Percentiles rank a stretch among this genome's conserved stretches.
These are phyloP conservation scores for Arenicola marina DNA, from an alignment of 2,888 invertebrate species.

Conservation along the genomic window DNA sequence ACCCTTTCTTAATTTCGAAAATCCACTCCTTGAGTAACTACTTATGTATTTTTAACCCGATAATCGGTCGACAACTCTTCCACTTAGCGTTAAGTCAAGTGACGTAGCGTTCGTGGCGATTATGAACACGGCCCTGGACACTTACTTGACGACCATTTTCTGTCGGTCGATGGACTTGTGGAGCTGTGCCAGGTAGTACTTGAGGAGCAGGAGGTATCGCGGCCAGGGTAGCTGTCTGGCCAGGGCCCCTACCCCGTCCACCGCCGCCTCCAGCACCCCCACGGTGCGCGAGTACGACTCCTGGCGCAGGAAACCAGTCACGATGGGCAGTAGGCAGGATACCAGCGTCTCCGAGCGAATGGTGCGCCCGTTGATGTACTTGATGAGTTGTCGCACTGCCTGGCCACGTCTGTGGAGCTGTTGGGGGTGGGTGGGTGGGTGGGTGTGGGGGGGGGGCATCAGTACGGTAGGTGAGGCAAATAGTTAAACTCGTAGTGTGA, in stretches of 20 bases:
- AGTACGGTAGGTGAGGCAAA: no score
- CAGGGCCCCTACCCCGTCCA: constrained; percentile 76
- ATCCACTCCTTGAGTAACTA: no score
- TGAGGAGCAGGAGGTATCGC: constrained; percentile 81
- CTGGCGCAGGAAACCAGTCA: constrained; percentile 78
- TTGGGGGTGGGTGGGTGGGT: no score
- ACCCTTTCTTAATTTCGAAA: no score
- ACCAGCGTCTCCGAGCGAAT: constrained; percentile 69
- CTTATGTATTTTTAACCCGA: no score
- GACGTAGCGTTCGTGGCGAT: no score
- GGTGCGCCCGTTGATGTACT: constrained; percentile 45
- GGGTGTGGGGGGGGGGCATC: no score
- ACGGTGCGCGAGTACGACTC: constrained; percentile 74
- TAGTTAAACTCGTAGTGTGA: no score
- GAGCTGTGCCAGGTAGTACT: constrained; percentile 79
- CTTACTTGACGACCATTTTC: constrained; percentile 74
- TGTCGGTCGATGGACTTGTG: constrained; percentile 74
- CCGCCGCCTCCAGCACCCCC: constrained; percentile 78
- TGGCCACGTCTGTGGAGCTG: constrained; percentile 84
- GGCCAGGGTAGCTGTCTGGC: constrained; percentile 85
- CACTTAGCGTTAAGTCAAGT: no score
- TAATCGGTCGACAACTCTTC: no score
- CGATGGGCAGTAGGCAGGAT: constrained; percentile 83
- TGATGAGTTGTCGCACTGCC: constrained; percentile 73
- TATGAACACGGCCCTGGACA: not conserved